These are phyloP conservation scores for Enteromius trimaculatus DNA, from an alignment of 2,797 vertebrate species.

Conservation along the genomic window DNA sequence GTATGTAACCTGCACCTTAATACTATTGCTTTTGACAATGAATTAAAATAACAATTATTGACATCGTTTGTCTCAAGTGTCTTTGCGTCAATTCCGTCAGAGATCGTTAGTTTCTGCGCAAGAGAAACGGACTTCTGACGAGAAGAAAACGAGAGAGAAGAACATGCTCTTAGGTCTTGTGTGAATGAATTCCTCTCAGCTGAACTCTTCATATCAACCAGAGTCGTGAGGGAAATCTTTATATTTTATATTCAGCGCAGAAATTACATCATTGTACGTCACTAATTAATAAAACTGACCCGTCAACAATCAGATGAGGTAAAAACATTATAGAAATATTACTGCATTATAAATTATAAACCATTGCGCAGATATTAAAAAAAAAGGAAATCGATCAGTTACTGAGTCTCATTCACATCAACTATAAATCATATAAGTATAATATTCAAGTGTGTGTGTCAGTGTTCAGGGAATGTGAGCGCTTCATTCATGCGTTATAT, in stretches of 20 bases:
- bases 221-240: not conserved
- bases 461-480: not conserved
- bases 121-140: not conserved
- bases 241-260: not conserved
- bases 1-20: not conserved
- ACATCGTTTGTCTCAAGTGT: not conserved
- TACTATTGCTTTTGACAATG: not conserved
- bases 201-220: too few relatives aligned
- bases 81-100: not conserved
- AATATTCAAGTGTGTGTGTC: slow-evolving; percentile 23
- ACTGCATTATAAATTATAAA: not conserved
- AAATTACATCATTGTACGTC: not conserved
- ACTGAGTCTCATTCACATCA: not conserved
- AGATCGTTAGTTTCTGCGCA: not conserved
- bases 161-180: not conserved
- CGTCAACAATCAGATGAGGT: not conserved
- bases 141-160: too few relatives aligned
- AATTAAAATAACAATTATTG: not conserved
- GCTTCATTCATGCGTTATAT: not conserved
- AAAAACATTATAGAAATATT: not conserved
- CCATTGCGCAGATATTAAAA: not conserved
- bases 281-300: not conserved
- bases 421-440: too few relatives aligned
- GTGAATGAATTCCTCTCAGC: not conserved
- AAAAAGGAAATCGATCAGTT: too few relatives aligned